These are phyloP conservation scores for Caranx ignobilis DNA, from an alignment of 2,113 vertebrate genomes.

Conservation along the genomic window DNA sequence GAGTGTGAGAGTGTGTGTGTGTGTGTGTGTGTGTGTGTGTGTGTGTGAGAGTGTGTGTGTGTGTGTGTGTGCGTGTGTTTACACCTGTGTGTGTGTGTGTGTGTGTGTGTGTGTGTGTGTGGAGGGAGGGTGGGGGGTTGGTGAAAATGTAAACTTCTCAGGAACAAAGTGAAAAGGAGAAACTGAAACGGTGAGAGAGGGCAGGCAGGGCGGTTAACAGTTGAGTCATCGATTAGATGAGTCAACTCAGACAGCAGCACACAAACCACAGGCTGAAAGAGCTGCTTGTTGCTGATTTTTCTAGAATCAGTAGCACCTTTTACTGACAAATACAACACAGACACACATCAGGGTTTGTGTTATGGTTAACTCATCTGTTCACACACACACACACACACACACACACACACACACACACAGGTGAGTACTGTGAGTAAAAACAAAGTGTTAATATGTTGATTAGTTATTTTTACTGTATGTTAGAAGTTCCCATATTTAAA, in stretches of 20 bases:
- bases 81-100: slow-evolving; percentile 19
- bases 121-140: background rate
- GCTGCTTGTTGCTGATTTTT: background rate
- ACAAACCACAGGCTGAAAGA: slow-evolving; percentile 7
- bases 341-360: background rate
- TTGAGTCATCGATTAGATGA: slow-evolving; percentile 51
- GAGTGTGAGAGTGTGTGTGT: background rate
- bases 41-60: slow-evolving; percentile 12
- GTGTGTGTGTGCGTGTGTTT: slow-evolving; percentile 27
- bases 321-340: background rate
- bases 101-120: slow-evolving; percentile 18
- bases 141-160: slow-evolving; percentile 36
- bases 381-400: background rate
- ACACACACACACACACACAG: too few relatives aligned
- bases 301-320: background rate
- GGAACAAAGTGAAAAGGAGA: slow-evolving; percentile 55
- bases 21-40: background rate
- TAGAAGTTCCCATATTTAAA: too few relatives aligned
- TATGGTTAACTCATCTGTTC: background rate
- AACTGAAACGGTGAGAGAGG: slow-evolving; percentile 35
- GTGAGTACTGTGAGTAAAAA: too few relatives aligned
- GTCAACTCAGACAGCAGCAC: slow-evolving; percentile 23
- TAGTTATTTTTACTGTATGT: too few relatives aligned
- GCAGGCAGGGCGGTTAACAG: slow-evolving; percentile 24
- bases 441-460: too few relatives aligned